A percentile compares a stretch with the other conserved stretches of the same genome.
Evolutionary conservation across 2,113 vertebrate species (phyloP).

Genomic region (Gasterosteus nipponicus): DNA sequence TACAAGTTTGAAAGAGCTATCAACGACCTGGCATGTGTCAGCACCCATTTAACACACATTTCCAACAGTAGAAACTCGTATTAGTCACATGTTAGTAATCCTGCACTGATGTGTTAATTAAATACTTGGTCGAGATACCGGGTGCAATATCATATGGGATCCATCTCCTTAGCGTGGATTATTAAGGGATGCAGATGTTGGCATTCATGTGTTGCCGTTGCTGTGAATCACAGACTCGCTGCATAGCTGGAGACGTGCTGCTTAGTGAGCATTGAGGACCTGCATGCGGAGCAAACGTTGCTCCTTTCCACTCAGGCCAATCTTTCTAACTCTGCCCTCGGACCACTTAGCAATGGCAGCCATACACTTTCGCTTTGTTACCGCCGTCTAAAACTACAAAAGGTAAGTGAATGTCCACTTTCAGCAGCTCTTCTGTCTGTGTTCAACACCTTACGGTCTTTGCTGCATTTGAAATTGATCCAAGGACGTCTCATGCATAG

Average conservation of each 20-base stretch:
- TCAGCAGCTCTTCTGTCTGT: slow-evolving; percentile 41
- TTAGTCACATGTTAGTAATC: not conserved
- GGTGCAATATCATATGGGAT: not conserved
- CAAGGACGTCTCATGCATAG: slow-evolving; percentile 60
- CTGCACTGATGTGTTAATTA: not conserved
- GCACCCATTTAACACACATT: not conserved
- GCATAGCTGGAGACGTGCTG: not conserved
- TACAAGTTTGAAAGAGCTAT: not conserved
- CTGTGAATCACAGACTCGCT: not conserved
- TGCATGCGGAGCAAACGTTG: not conserved
- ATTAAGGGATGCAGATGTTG: not conserved
- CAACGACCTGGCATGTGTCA: not conserved
- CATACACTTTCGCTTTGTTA: slow-evolving; percentile 12
- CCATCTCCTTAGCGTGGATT: not conserved
- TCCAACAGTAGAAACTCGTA: not conserved
- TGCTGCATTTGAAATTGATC: slow-evolving; percentile 61
- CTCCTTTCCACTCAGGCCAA: not conserved
- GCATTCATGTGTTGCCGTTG: not conserved
- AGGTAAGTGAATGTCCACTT: slow-evolving; percentile 43
- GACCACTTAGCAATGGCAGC: slow-evolving; percentile 9
- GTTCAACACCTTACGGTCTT: slow-evolving; percentile 50
- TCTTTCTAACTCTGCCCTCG: slow-evolving; percentile 14
- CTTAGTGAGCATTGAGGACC: not conserved
- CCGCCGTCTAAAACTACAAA: slow-evolving; percentile 36
- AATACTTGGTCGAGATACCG: not conserved